Percentiles rank a stretch among this genome's conserved stretches.
These are phyloP conservation scores for Peromyscus polionotus DNA, from an alignment of 2,113 vertebrate species.

Conservation along the genomic window DNA sequence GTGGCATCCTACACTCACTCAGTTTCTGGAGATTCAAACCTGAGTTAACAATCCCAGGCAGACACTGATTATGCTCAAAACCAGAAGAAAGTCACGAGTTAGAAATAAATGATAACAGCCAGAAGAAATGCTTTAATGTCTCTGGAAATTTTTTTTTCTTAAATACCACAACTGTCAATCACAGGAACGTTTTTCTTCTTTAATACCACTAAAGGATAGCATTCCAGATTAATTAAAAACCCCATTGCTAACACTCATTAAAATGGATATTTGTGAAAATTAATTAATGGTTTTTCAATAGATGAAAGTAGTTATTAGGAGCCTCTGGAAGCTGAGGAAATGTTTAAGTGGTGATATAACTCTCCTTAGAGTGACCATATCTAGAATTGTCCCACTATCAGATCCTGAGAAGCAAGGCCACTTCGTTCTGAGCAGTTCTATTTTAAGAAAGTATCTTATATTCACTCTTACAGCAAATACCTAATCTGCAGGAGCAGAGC, in stretches of 20 bases:
- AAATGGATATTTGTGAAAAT: constrained; percentile 40
- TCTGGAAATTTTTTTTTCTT: constrained; percentile 35
- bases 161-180: background rate
- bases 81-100: constrained; percentile 1
- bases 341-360: background rate
- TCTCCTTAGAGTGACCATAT: background rate
- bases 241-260: background rate
- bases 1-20: background rate
- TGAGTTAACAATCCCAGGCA: background rate
- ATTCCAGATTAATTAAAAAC: constrained; percentile 44
- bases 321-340: constrained; percentile 13
- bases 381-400: background rate
- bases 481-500: background rate
- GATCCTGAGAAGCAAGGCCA: background rate
- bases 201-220: background rate
- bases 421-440: background rate
- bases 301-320: constrained; percentile 18
- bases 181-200: background rate
- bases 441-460: background rate
- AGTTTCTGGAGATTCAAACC: background rate
- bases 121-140: constrained; percentile 41
- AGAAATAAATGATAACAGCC: constrained; percentile 36
- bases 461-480: background rate
- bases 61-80: background rate
- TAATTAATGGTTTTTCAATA: constrained; percentile 38